Percentiles rank a stretch among this genome's conserved stretches.
Evolutionary conservation across 1,140 invertebrate genomes (phyloP).

Genomic region (Potamilus streckersoni): DNA sequence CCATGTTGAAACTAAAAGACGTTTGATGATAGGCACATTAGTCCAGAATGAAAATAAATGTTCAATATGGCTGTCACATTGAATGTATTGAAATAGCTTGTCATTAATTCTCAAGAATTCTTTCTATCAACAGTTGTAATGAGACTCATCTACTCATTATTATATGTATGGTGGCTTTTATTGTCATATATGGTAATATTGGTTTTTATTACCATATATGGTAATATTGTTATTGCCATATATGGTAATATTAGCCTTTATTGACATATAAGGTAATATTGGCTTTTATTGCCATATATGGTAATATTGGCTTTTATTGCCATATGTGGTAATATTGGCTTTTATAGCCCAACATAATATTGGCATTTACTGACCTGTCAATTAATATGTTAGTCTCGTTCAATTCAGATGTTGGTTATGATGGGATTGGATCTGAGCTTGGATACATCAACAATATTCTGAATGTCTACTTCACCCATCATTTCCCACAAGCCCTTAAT

Average conservation of each 20-base stretch:
- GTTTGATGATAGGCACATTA: no score
- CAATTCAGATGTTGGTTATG: conserved; percentile 59
- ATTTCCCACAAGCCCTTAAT: conserved; percentile 54
- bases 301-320: neutral
- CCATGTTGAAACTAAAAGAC: no score
- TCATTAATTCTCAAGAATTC: no score
- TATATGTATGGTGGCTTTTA: neutral
- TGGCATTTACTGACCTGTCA: neutral
- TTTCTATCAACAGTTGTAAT: neutral
- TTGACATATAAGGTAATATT: neutral
- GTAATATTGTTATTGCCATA: neutral
- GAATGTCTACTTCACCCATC: conserved; percentile 55
- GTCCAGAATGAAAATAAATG: no score
- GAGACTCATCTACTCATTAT: neutral
- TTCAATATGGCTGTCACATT: no score
- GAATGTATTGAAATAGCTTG: no score
- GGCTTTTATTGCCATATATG: neutral
- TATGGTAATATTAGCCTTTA: neutral
- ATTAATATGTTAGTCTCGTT: neutral
- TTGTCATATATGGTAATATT: neutral
- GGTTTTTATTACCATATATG: neutral
- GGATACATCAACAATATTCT: conserved; percentile 58
- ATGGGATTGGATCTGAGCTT: conserved; percentile 36
- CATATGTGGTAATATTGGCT: neutral
- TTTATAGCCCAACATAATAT: neutral